These are phyloP conservation scores for Orthochromis indermauri DNA, from an alignment of 2,113 vertebrate genomes.

Conservation along the genomic window DNA sequence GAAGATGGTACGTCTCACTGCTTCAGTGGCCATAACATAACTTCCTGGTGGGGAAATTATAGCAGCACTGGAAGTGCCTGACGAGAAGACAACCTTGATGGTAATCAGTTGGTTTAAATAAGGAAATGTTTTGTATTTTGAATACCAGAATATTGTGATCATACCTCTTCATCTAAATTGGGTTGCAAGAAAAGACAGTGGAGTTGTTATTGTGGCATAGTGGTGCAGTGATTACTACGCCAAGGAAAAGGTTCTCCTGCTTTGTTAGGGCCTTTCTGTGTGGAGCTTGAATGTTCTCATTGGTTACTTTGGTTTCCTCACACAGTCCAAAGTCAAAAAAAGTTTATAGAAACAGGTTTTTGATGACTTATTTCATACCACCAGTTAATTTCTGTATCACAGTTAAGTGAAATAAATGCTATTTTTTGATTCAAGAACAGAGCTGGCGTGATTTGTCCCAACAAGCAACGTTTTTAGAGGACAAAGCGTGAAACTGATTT, in stretches of 20 bases:
- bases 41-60: background rate
- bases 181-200: background rate
- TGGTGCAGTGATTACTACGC: background rate
- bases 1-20: background rate
- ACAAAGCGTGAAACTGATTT: background rate
- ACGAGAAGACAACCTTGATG: background rate
- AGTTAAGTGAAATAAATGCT: background rate
- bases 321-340: background rate
- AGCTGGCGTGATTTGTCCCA: background rate
- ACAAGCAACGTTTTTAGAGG: background rate
- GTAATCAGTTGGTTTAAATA: background rate
- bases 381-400: background rate
- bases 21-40: background rate
- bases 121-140: background rate
- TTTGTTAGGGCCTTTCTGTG: background rate
- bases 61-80: background rate
- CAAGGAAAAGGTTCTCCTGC: background rate
- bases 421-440: background rate
- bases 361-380: background rate
- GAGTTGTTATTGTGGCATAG: background rate
- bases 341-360: background rate
- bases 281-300: background rate
- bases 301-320: background rate
- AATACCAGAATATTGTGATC: background rate
- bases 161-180: background rate